Evolutionary conservation across 1,140 invertebrate species (phyloP), one percentile per base, ranked within the genome.

Genomic region (Aphelenchoides fujianensis): DNA sequence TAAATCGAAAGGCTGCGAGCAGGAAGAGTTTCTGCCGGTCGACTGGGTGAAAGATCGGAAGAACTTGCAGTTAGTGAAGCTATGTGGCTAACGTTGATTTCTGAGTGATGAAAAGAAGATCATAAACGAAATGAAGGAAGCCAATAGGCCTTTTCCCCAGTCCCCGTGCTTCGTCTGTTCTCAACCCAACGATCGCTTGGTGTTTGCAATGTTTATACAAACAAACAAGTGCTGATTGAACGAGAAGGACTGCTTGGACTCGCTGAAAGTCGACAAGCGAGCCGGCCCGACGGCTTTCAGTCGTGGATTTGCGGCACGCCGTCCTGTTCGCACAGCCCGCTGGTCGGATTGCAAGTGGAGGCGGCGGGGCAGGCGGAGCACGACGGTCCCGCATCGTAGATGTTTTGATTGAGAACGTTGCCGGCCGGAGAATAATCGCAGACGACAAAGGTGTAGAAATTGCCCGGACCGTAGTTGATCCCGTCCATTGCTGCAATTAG

Each of bases 401-500:
- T 48, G 12, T 48, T 12, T 48, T 23, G 41, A 16, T 23, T 23
- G 12, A 48, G 23, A 48, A 48, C 41, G 41, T 48, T 23, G 12
- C 12, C 41, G 23, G 41, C 12, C 12, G 41, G 41, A 23, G 12
- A 48, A 48, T n/a, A n/a, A n/a, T 23, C 23, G 41, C 41, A 48
- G 23, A 48, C 41, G 23, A 48, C 12, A 23, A 16, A 48, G 12
- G 23, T 48, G 41, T 48, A 12, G 41, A 48, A 48, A 23, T 48
- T 48, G 41, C 41, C 41, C 12, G 41, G 12, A 16, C 23, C 41
- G 23, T 48, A 48, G 12, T 48, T 48, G 41, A 48, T 48, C 23
- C 41, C 41, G 41, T 48, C 23, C 41, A 48, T 48, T 48, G 41
- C 41, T 48, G 41, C 41, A n/a, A n/a, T n/a, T n/a, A n/a, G n/a